Conservation (phyloP, 2,113 vertebrate genomes). For the Halcyon malimbica region DNA sequence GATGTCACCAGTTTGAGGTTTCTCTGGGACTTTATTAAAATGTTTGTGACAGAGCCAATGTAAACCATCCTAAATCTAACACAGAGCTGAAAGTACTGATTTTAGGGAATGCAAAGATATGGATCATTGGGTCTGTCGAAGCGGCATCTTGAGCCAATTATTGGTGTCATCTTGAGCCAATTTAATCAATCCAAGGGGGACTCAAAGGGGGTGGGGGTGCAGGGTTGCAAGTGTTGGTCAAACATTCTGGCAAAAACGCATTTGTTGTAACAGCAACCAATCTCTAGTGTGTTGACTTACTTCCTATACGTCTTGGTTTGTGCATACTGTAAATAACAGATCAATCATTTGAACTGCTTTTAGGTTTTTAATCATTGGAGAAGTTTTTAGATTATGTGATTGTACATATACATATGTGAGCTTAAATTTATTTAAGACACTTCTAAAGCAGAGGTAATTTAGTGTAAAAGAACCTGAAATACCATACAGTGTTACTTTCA, state of each 20-base stretch:
- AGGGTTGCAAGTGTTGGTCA: conserved; percentile 92
- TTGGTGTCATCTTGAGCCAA: conserved; percentile 99
- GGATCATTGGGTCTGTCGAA: conserved; percentile 93
- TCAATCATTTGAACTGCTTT: not conserved
- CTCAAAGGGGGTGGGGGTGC: conserved; percentile 78
- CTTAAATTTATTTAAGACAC: not conserved
- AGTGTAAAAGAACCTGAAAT: conserved; percentile 23
- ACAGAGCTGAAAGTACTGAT: conserved; percentile 92
- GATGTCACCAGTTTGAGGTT: conserved; percentile 94
- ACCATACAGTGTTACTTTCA: not conserved
- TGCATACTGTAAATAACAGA: conserved; percentile 26
- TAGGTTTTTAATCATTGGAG: not conserved
- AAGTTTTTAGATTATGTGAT: not conserved
- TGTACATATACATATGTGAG: not conserved
- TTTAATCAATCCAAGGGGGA: conserved; percentile 97
- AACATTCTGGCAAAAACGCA: conserved; percentile 84
- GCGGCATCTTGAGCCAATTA: conserved; percentile 99
- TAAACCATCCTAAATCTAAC: conserved; percentile 98
- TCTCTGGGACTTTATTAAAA: conserved; percentile 94
- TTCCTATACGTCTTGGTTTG: conserved; percentile 6
- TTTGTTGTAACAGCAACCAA: conserved; percentile 63
- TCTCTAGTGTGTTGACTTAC: conserved; percentile 32
- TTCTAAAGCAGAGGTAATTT: conserved; percentile 21
- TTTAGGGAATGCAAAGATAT: conserved; percentile 94
- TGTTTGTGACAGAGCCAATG: conserved; percentile 96